These are phyloP conservation scores for Manis pentadactyla DNA, from an alignment of 2,797 vertebrate species.

Conservation along the genomic window DNA sequence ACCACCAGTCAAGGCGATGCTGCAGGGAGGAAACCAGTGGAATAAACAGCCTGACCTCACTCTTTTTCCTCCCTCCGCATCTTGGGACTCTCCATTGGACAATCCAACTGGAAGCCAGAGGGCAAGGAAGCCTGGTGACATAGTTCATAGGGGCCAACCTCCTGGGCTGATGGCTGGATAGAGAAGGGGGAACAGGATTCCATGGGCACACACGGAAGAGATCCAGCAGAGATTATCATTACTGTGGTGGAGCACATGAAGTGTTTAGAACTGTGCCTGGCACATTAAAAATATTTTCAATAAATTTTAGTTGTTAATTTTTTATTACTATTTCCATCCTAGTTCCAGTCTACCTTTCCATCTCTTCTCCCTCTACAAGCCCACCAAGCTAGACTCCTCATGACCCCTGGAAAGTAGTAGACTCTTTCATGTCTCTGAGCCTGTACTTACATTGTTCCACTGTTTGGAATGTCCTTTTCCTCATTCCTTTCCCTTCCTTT, in stretches of 20 bases:
- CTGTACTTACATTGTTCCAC: background rate
- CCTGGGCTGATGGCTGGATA: background rate
- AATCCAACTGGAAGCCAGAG: background rate
- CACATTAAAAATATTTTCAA: background rate
- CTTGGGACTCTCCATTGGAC: background rate
- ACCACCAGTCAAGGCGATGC: background rate
- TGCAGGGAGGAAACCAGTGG: background rate
- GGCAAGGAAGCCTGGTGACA: background rate
- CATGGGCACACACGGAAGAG: background rate
- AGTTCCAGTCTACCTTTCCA: background rate
- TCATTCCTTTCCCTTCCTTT: background rate
- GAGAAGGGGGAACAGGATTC: background rate
- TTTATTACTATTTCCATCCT: background rate
- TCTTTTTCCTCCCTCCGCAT: background rate
- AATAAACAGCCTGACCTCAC: background rate
- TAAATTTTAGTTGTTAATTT: background rate
- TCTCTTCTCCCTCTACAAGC: background rate
- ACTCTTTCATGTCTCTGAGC: background rate
- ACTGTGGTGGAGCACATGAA: background rate
- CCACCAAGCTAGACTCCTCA: background rate
- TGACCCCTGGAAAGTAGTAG: background rate
- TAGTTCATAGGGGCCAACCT: background rate
- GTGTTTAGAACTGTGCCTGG: background rate
- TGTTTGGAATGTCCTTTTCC: background rate
- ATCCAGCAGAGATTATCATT: background rate